Base-by-base conservation (phyloP, 2,888 invertebrate species). In the Prionchulus punctatus region DNA sequence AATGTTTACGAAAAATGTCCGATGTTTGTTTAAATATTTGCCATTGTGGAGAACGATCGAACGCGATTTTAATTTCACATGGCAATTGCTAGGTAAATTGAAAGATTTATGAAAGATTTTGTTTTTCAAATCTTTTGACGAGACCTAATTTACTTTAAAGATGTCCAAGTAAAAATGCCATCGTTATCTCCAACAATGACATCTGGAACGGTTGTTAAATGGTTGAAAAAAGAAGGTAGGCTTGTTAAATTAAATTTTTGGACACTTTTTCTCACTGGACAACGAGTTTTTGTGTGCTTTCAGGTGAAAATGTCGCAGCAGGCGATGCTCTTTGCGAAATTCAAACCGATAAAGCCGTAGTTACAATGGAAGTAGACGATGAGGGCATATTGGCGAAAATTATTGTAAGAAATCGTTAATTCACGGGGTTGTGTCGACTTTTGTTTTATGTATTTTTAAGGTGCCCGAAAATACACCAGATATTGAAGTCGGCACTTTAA, bases 301-400 rank as follows among this genome's bases (percentile, higher is more conserved):
- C 4, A 70, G 70, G 70, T 27, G 72, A 72, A 52, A 30, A 60
- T 4, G 57, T 72, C 1, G 57, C 61, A 30, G 63, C 80, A 23
- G 81, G 81, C 12, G 81, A 81, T 69, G 75, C 79, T 2, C 63
- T 81, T 1, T 80, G 80, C 66, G 81, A 81, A 61, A 79, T 81
- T 64, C 79, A 81, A 67, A 81, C 81, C 1, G 81, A 81, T 67
- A 81, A 81, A 69, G 80, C 81, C 55, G 76, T 80, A 1, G 75
- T 81, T 62, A 72, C 78, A 1, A 73, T 80, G 64, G 80, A 81
- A 64, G 71, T 71, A 45, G 81, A 81, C 58, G 81, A 81, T 59
- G 79, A 80, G 60, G 77, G 79, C 26, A 69, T 77, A 53, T 64
- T 81, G n/a, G 80, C 80, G 4, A 80, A 80, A 70, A 80, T 81